A percentile compares a stretch with the other conserved stretches of the same genome.
Conservation (phyloP, 1,140 invertebrate species). For the Pachyrhynchus sulphureomaculatus region DNA sequence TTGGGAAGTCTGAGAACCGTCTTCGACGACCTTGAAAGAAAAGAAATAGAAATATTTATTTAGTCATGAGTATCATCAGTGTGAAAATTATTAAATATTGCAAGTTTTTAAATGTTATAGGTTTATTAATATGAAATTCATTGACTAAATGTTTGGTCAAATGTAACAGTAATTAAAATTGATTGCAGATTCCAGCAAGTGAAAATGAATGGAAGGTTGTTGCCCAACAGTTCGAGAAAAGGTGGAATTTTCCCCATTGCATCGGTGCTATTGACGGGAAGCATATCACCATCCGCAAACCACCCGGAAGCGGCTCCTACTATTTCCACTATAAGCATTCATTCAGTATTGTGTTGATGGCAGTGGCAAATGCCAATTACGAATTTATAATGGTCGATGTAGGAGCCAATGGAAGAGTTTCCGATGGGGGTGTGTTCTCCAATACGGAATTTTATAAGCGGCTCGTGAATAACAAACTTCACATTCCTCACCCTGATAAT, state of each 20-base stretch:
- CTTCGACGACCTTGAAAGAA: no score
- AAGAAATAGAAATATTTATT: no score
- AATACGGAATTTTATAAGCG: constrained; percentile 41
- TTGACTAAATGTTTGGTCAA: no score
- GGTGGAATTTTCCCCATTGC: constrained; percentile 16
- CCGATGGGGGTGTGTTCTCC: no score
- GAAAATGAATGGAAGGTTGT: constrained; percentile 15
- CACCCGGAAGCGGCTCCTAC: constrained; percentile 40
- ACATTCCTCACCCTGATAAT: constrained; percentile 15
- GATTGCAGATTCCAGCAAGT: constrained; percentile 19
- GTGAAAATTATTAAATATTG: no score
- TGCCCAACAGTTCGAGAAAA: constrained; percentile 11
- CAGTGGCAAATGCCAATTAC: constrained; percentile 54
- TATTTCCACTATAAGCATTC: constrained; percentile 57
- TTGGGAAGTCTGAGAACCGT: no score
- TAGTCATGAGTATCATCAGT: no score
- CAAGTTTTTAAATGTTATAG: no score
- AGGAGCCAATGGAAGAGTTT: no score
- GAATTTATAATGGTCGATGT: no score
- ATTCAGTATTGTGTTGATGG: constrained; percentile 54
- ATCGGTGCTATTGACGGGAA: constrained; percentile 10
- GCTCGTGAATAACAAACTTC: constrained; percentile 11
- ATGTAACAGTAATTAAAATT: no score
- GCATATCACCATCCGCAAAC: constrained; percentile 36
- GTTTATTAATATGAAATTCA: no score